Conservation (phyloP, 2,797 vertebrate genomes). For the Ceryle rudis region DNA sequence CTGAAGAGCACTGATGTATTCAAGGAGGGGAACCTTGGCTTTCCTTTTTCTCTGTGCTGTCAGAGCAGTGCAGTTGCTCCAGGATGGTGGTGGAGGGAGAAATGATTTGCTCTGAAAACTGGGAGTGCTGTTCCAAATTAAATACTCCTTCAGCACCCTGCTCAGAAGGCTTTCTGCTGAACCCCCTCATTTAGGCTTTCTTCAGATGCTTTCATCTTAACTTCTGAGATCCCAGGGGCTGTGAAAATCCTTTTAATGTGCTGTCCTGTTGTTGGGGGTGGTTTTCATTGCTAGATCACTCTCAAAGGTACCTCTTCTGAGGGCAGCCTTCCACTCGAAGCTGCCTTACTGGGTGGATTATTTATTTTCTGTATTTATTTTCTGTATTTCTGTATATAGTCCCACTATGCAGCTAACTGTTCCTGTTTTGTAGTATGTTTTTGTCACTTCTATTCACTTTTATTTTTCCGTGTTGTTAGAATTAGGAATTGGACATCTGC, state of each 20-base stretch:
- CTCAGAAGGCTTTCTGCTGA: neutral
- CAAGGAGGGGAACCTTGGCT: neutral
- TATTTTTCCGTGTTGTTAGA: neutral
- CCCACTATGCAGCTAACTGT: neutral
- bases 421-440: neutral
- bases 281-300: neutral
- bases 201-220: slow-evolving; percentile 10
- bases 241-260: neutral
- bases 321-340: neutral
- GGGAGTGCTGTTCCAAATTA: neutral
- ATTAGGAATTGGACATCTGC: neutral
- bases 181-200: neutral
- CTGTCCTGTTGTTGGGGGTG: neutral
- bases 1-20: neutral
- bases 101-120: neutral
- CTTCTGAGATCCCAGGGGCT: neutral
- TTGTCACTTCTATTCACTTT: neutral
- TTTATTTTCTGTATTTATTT: neutral
- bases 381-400: neutral
- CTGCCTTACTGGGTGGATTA: neutral
- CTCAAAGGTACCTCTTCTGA: neutral
- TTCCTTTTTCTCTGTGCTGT: neutral
- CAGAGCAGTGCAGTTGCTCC: neutral
- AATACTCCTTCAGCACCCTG: neutral
- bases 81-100: neutral